These are phyloP conservation scores for Metalampra italica DNA, from an alignment of 2,888 invertebrate species.

Conservation along the genomic window DNA sequence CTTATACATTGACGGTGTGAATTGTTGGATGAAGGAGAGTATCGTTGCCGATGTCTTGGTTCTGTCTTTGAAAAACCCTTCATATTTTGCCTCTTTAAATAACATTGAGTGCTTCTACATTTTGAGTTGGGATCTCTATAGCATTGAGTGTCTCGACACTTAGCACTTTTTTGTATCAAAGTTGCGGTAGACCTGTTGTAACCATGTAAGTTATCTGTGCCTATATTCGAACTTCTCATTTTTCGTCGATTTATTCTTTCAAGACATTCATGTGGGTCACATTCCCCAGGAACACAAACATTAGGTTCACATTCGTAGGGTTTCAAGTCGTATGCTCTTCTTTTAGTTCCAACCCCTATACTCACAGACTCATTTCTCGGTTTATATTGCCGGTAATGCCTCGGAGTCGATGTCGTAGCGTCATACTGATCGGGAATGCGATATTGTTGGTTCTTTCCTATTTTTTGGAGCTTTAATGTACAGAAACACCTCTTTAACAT, in stretches of 20 bases:
- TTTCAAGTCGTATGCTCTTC: constrained; percentile 7
- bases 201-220: neutral
- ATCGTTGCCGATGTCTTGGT: neutral
- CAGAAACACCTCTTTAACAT: constrained; percentile 21
- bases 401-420: neutral
- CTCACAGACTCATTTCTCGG: constrained; percentile 3
- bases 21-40: neutral
- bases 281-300: constrained; percentile 28
- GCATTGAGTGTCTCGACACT: neutral
- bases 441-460: constrained; percentile 5
- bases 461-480: constrained; percentile 17
- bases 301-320: constrained; percentile 31
- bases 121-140: neutral
- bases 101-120: neutral
- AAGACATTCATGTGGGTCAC: constrained; percentile 28
- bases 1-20: constrained; percentile 9
- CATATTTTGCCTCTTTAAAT: neutral
- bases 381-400: neutral
- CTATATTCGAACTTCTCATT: neutral
- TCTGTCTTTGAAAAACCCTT: neutral
- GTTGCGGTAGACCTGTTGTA: neutral
- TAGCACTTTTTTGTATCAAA: neutral
- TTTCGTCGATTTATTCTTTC: constrained; percentile 23
- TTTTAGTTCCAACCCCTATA: neutral
- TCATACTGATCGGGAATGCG: neutral